Evolutionary conservation across 1,140 invertebrate genomes (phyloP), one percentile per base, ranked within the genome.

Genomic region (Melipona quadrifasciata): DNA sequence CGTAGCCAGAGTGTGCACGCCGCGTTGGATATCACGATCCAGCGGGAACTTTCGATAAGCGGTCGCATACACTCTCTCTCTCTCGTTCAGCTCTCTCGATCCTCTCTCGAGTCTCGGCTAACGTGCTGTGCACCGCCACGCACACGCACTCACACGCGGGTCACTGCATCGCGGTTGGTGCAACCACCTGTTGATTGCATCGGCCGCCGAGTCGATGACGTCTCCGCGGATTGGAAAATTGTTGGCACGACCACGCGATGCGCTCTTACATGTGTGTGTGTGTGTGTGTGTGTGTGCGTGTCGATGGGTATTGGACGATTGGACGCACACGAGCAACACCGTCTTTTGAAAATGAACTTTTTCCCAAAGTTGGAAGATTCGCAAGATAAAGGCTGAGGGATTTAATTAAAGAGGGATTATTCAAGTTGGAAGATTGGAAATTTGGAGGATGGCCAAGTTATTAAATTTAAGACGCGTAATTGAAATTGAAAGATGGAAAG

Each of bases 181-280:
- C 75, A 90, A 89, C 85, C 85, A 80, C 67, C 71, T 88, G 86
- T 80, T 77, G 76, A 88, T 89, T 51, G 77, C 72, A 68, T 67
- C 70, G 74, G 17, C 75, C 58, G n/a, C 58, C 68, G 79, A 79
- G 57, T 14, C 64, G 72, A 86, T 82, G 79, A 86, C 86, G 75
- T 75, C 78, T 75, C 72, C 80, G 80, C 27, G 71, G 67, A 71
- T 85, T 53, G 77, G 79, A 77, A 76, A 81, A 81, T 58, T 58
- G 47, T 87, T 12, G 4, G 14, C 34, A 12, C 68, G 21, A 39
- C 11, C 6, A 31, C 31, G 31, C 31, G 31, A 31, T 31, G 34
- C 19, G 34, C 3, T n/a, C 14, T 64, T 14, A 17, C 16, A 6
- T 39, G 39, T 6, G 39, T 39, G 39, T 39, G 4, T 6, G 34